These are phyloP conservation scores for Hymenopus coronatus DNA, from an alignment of 2,888 invertebrate species.

Conservation along the genomic window DNA sequence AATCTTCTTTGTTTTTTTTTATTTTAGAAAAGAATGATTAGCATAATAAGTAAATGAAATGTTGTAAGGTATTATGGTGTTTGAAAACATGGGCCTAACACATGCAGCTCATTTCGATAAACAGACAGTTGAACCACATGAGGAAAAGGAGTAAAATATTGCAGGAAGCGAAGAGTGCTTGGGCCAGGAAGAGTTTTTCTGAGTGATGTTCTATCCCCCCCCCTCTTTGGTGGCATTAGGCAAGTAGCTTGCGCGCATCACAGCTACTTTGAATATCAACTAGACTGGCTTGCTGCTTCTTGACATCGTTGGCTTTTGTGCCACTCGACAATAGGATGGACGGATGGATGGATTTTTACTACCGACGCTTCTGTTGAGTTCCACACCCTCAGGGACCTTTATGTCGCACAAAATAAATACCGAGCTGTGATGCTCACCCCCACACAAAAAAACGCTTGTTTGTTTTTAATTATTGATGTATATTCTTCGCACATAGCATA, in stretches of 20 bases:
- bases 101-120: too few relatives aligned
- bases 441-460: background rate
- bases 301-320: slow-evolving; percentile 14
- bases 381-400: background rate
- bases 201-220: background rate
- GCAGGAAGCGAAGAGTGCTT: background rate
- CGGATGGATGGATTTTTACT: slow-evolving; percentile 12
- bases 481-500: background rate
- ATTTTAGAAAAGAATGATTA: too few relatives aligned
- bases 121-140: background rate
- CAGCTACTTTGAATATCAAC: slow-evolving; percentile 16
- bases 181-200: background rate
- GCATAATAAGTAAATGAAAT: too few relatives aligned
- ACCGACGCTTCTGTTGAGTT: background rate
- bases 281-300: background rate
- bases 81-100: too few relatives aligned
- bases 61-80: too few relatives aligned
- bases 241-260: background rate
- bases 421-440: background rate
- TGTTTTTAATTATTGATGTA: background rate
- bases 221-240: background rate
- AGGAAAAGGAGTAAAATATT: background rate
- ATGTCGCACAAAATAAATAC: background rate
- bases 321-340: slow-evolving; percentile 2
- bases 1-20: too few relatives aligned